These are phyloP conservation scores for Lasioglossum villosulum DNA, from an alignment of 2,888 invertebrate species.

Conservation along the genomic window DNA sequence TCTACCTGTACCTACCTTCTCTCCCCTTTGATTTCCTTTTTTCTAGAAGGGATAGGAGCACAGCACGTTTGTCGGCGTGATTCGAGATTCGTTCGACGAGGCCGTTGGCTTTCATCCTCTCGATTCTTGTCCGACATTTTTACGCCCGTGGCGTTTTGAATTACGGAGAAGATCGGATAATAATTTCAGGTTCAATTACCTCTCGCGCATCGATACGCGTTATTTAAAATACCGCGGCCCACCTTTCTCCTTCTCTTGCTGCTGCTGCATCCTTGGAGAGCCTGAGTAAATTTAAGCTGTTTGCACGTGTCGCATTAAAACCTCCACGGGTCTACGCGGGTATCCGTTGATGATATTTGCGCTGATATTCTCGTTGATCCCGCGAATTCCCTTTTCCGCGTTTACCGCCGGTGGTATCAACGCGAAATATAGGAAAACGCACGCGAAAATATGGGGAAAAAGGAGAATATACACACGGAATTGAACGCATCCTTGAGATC, in stretches of 20 bases:
- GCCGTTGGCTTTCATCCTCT: conserved; percentile 46
- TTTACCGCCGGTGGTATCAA: not conserved
- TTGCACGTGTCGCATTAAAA: conserved; percentile 56
- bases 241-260: conserved; percentile 25
- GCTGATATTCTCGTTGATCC: conserved; percentile 11
- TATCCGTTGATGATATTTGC: conserved; percentile 17
- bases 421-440: not conserved
- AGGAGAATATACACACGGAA: not conserved
- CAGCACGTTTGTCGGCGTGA: not conserved
- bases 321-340: not conserved
- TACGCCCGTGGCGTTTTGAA: conserved; percentile 55
- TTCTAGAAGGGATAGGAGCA: conserved; percentile 3
- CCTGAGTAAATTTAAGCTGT: conserved; percentile 48
- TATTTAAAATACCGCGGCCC: conserved; percentile 56
- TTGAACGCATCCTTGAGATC: conserved; percentile 18
- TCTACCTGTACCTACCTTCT: conserved; percentile 23
- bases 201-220: conserved; percentile 59
- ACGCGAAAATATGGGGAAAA: not conserved
- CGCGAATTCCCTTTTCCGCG: conserved; percentile 23
- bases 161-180: conserved; percentile 59
- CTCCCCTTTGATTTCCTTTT: conserved; percentile 14
- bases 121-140: conserved; percentile 44
- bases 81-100: conserved; percentile 17
- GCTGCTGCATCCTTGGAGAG: conserved; percentile 33
- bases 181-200: conserved; percentile 70